Conservation (phyloP, 2,797 vertebrate species). For the Enteromius radiatus region DNA sequence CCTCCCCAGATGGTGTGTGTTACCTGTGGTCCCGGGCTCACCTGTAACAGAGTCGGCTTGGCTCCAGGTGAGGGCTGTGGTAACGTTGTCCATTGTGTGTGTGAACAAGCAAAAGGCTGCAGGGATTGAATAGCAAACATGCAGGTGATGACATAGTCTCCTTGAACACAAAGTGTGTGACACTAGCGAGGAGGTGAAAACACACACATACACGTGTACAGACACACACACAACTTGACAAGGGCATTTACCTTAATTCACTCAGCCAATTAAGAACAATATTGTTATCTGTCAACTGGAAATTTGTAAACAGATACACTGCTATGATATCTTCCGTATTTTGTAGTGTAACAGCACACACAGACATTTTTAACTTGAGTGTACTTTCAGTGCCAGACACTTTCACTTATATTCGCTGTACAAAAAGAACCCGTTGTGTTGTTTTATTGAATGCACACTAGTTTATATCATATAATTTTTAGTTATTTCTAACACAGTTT, state of each 20-base stretch:
- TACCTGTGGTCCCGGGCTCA: constrained; percentile 72
- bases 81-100: constrained; percentile 70
- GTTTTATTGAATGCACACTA: not conserved
- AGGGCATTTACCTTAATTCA: constrained; percentile 43
- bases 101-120: constrained; percentile 77
- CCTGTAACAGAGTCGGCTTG: constrained; percentile 77
- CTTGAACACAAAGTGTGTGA: constrained; percentile 73
- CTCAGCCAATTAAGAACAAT: constrained; percentile 27
- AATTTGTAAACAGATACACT: constrained; percentile 19
- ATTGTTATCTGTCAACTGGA: not conserved
- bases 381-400: not conserved
- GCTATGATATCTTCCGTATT: not conserved
- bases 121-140: constrained; percentile 80
- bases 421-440: not conserved
- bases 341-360: not conserved
- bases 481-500: not conserved
- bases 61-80: constrained; percentile 77
- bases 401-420: not conserved
- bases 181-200: constrained; percentile 70
- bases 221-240: constrained; percentile 46
- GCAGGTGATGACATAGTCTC: constrained; percentile 79
- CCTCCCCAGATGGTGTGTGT: constrained; percentile 58
- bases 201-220: constrained; percentile 42
- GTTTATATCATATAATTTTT: not conserved
- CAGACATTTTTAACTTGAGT: not conserved